Conservation (phyloP, 1,140 invertebrate genomes). For the Centruroides vittatus region DNA sequence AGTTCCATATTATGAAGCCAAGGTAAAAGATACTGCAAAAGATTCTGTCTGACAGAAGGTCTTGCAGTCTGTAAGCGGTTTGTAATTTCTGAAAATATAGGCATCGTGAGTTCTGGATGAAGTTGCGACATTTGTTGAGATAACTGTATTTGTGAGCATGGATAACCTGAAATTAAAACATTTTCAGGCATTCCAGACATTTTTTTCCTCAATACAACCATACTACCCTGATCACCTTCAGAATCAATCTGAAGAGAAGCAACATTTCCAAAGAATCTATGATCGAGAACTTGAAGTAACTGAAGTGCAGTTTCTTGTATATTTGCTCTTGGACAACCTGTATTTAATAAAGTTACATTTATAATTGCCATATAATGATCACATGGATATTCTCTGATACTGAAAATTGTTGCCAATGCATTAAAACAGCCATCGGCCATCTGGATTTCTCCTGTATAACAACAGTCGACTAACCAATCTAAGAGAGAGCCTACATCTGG, state of each 20-base stretch:
- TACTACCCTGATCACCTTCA: constrained; percentile 9
- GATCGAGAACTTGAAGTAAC: constrained; percentile 83
- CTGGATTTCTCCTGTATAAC: constrained; percentile 76
- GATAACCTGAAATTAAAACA: constrained; percentile 69
- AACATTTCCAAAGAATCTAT: constrained; percentile 69
- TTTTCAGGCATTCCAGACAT: constrained; percentile 52
- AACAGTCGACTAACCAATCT: constrained; percentile 95
- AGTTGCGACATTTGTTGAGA: constrained; percentile 80
- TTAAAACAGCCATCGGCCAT: constrained; percentile 92
- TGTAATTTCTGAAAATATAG: constrained; percentile 98
- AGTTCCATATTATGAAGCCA: constrained; percentile 99
- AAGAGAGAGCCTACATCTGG: constrained; percentile 80
- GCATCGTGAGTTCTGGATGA: constrained; percentile 95
- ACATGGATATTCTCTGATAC: constrained; percentile 92
- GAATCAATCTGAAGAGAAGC: constrained; percentile 12
- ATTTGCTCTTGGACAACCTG: constrained; percentile 76
- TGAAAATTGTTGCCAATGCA: constrained; percentile 88
- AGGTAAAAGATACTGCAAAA: constrained; percentile 83
- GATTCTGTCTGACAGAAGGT: constrained; percentile 67
- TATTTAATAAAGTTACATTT: constrained; percentile 90
- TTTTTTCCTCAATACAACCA: constrained; percentile 12
- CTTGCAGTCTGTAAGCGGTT: constrained; percentile 90
- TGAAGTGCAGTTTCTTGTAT: constrained; percentile 87
- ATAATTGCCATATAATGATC: constrained; percentile 96
- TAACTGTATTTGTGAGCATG: constrained; percentile 77